Percentiles rank a stretch among this genome's conserved stretches.
Evolutionary conservation across 2,888 invertebrate genomes (phyloP).

Genomic region (Platypus cylindrus): DNA sequence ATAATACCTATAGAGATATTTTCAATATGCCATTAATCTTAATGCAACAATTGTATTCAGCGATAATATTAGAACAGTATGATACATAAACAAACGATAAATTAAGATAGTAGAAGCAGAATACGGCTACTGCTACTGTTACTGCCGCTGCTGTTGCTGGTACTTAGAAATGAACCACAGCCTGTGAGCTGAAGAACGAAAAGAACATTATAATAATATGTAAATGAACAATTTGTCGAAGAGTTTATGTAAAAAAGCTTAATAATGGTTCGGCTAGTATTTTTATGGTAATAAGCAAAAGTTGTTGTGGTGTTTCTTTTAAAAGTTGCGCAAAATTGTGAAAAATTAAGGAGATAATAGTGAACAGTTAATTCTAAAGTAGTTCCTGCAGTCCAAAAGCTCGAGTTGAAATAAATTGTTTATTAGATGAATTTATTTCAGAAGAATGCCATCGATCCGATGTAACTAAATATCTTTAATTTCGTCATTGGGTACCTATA

Average conservation of each 20-base stretch:
- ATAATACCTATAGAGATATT: no score
- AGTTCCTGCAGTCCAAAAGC: no score
- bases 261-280: constrained; percentile 5
- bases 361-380: no score
- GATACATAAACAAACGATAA: constrained; percentile 13
- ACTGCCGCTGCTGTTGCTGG: constrained; percentile 3
- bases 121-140: not conserved
- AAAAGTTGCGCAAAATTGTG: no score
- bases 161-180: constrained; percentile 11
- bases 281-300: not conserved
- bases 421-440: no score
- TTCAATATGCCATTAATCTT: constrained; percentile 13
- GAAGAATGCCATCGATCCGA: no score
- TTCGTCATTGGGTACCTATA: no score
- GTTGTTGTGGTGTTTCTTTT: not conserved
- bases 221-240: constrained; percentile 12
- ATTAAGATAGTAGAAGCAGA: constrained; percentile 10
- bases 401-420: no score
- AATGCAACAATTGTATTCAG: constrained; percentile 13
- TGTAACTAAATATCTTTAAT: no score
- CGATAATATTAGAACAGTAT: constrained; percentile 14
- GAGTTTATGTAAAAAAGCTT: constrained; percentile 7
- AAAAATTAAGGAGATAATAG: no score
- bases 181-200: no score
- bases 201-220: no score